Evolutionary conservation across 1,140 invertebrate genomes (phyloP).

Genomic region (Scaptomyza hsui): DNA sequence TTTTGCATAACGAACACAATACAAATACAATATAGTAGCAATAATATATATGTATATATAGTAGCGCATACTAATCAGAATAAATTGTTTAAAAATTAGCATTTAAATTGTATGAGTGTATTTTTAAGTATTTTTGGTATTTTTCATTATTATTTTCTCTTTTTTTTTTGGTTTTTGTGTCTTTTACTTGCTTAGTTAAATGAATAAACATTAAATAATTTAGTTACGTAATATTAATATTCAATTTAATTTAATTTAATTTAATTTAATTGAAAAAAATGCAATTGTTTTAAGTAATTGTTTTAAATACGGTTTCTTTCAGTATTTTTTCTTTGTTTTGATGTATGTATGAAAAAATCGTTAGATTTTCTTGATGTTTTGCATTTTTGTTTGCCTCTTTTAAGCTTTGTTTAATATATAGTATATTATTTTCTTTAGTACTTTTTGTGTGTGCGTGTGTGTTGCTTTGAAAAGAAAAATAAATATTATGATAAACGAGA

Average conservation of each 20-base stretch:
- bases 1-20: constrained; percentile 70
- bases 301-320: constrained; percentile 14
- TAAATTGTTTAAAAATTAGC: constrained; percentile 29
- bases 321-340: constrained; percentile 15
- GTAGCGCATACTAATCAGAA: constrained; percentile 21
- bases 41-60: constrained; percentile 5
- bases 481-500: constrained; percentile 27
- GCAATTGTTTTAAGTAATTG: constrained; percentile 51
- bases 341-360: constrained; percentile 56
- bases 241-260: constrained; percentile 73
- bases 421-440: constrained; percentile 33
- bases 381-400: constrained; percentile 59
- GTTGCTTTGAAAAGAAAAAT: constrained; percentile 37
- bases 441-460: constrained; percentile 24
- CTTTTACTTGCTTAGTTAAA: constrained; percentile 56
- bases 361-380: constrained; percentile 48
- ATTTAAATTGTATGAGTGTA: constrained; percentile 38
- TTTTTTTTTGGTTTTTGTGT: constrained; percentile 16
- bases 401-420: constrained; percentile 69
- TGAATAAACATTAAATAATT: constrained; percentile 79
- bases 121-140: constrained; percentile 27
- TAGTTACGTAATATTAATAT: constrained; percentile 73
- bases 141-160: constrained; percentile 8
- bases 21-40: constrained; percentile 57
- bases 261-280: constrained; percentile 59